Base-by-base conservation (phyloP, 2,113 vertebrate genomes). In the Etheostoma spectabile region DNA sequence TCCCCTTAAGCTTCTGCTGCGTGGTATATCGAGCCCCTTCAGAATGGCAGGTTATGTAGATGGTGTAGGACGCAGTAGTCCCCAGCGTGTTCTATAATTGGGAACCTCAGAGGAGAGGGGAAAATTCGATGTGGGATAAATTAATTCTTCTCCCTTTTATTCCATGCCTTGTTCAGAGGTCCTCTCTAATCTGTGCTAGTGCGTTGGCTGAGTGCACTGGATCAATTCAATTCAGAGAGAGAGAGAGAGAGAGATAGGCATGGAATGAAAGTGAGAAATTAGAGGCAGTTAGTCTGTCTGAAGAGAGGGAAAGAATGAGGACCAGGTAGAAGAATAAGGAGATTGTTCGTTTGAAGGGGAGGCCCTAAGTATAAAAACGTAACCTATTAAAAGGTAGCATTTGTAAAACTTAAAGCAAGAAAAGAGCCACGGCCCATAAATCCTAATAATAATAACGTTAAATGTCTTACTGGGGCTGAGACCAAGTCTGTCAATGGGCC, bases 111-210 rank as follows among this genome's bases (percentile, higher is more conserved):
- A 81, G 89, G 86, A 86, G 79, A 65, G 38, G 18, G 65, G 62
- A 71, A 81, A 89, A 90, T 90, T 89, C 82, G n/a, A 88, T 91
- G 82, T 35, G 6, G 72, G 76, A 86, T 84, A 82, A 91, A 92
- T 94, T 73, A 84, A 93, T 93, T 91, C 74, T 83, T 86, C 81
- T 86, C 73, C 10, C 59, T 83, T 90, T 86, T 80, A 83, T 90
- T 89, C 79, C 48, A 52, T 53, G 69, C 84, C 76, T 77, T 75
- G 56, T 89, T 88, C 77, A 83, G 83, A 68, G 76, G 84, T 90
- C 73, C 82, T 79, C 76, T 88, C 79, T 94, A 93, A 93, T 94
- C 93, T 91, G 64, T 67, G 53, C 86, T 90, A 91, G 93, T 93
- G 87, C 68, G 65, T 92, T 88, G 42, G 64, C 75, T 56, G 80